Evolutionary conservation across 2,113 vertebrate genomes (phyloP).

Genomic region (Zosterops hypoxanthus): DNA sequence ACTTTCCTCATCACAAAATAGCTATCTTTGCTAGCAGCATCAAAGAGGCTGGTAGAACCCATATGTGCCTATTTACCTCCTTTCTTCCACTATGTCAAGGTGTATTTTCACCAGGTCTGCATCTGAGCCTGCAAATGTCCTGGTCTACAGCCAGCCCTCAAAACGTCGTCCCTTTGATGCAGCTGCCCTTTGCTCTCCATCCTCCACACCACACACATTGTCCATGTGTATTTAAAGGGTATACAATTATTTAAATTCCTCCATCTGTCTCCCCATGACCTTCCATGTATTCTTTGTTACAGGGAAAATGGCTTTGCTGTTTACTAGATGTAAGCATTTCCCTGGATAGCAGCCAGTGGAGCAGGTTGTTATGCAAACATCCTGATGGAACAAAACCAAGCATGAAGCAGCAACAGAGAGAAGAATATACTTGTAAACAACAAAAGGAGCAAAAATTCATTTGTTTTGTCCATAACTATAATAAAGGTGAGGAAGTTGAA

Average conservation of each 20-base stretch:
- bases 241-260: not conserved
- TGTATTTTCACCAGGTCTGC: not conserved
- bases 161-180: not conserved
- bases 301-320: not conserved
- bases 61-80: not conserved
- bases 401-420: not conserved
- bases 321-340: not conserved
- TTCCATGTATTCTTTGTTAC: not conserved
- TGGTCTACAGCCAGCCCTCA: not conserved
- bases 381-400: not conserved
- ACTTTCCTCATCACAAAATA: not conserved
- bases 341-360: not conserved
- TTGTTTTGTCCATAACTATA: not conserved
- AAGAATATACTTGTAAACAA: not conserved
- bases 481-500: not conserved
- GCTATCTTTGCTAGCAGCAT: not conserved
- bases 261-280: not conserved
- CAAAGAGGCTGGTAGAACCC: not conserved
- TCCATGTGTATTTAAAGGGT: not conserved
- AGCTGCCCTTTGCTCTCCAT: not conserved
- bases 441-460: not conserved
- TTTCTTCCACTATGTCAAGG: not conserved
- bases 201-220: not conserved
- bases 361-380: not conserved
- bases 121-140: not conserved